Percentiles rank a stretch among this genome's conserved stretches.
Evolutionary conservation across 2,888 invertebrate genomes (phyloP).

Genomic region (Cheilosia impressa): DNA sequence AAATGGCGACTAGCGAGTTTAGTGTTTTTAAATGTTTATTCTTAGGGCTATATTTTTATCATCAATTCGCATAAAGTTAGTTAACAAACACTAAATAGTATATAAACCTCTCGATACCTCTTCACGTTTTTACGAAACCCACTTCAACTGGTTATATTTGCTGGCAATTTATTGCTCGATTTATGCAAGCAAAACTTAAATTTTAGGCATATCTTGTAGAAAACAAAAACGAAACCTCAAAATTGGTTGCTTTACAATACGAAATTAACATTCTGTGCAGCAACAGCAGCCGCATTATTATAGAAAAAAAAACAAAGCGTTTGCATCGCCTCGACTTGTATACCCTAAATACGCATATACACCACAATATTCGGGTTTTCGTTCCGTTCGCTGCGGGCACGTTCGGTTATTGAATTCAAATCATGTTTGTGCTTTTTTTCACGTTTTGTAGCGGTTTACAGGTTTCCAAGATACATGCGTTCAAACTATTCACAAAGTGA

Average conservation of each 20-base stretch:
- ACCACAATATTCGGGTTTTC: conserved; percentile 17
- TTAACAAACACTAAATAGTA: too few species aligned
- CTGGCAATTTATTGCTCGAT: too few species aligned
- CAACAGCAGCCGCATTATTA: conserved; percentile 14
- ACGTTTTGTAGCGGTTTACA: conserved; percentile 71
- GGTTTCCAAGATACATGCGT: conserved; percentile 50
- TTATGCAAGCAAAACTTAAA: neutral
- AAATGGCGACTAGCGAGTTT: too few species aligned
- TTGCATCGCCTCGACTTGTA: conserved; percentile 22
- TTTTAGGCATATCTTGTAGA: neutral
- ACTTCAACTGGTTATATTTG: too few species aligned
- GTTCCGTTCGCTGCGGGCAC: conserved; percentile 5
- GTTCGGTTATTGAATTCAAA: conserved; percentile 26
- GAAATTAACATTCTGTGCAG: neutral
- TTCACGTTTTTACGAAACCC: too few species aligned
- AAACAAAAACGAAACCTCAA: conserved; percentile 8
- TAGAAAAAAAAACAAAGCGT: conserved; percentile 16
- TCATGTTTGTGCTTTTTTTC: conserved; percentile 61
- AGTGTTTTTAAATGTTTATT: too few species aligned
- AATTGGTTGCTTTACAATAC: conserved; percentile 48
- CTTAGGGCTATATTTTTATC: too few species aligned
- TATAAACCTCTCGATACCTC: too few species aligned
- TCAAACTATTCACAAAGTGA: conserved; percentile 37
- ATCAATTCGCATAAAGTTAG: too few species aligned
- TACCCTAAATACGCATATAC: conserved; percentile 18